These are phyloP conservation scores for Glyphotaelius pellucidus DNA, from an alignment of 2,888 invertebrate species.

Conservation along the genomic window DNA sequence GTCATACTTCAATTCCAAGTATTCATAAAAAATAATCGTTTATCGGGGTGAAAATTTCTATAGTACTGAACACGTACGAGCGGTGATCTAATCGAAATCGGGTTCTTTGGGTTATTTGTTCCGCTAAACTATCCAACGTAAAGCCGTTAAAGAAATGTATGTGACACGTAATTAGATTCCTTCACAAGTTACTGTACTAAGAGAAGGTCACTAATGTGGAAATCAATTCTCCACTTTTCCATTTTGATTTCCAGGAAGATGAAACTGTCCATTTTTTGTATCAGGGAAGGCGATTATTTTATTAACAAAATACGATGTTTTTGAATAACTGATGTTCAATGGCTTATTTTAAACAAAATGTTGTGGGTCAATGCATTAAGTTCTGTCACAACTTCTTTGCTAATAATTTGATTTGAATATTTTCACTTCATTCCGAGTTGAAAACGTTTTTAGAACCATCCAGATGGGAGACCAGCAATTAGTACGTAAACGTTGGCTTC, in stretches of 20 bases:
- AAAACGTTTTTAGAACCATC: no score
- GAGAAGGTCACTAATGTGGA: neutral
- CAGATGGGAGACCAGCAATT: no score
- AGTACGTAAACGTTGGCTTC: no score
- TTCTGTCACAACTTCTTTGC: no score
- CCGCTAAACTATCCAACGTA: slow-evolving; percentile 18
- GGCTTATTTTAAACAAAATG: no score
- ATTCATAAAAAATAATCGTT: neutral
- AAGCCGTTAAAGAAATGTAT: slow-evolving; percentile 58
- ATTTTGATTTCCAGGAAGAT: neutral
- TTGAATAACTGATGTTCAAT: no score
- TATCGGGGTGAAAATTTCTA: neutral
- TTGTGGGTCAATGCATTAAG: no score
- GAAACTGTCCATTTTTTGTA: no score
- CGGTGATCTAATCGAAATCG: neutral
- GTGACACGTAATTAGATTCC: slow-evolving; percentile 57
- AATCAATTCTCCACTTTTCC: neutral
- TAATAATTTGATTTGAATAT: no score
- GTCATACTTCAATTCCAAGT: neutral
- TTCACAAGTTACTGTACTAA: neutral
- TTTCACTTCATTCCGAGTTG: no score
- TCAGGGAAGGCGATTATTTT: no score
- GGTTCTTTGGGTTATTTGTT: neutral
- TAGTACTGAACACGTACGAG: neutral
- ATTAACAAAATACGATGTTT: no score